These are phyloP conservation scores for Nomada flava DNA, from an alignment of 2,888 invertebrate species.

Conservation along the genomic window DNA sequence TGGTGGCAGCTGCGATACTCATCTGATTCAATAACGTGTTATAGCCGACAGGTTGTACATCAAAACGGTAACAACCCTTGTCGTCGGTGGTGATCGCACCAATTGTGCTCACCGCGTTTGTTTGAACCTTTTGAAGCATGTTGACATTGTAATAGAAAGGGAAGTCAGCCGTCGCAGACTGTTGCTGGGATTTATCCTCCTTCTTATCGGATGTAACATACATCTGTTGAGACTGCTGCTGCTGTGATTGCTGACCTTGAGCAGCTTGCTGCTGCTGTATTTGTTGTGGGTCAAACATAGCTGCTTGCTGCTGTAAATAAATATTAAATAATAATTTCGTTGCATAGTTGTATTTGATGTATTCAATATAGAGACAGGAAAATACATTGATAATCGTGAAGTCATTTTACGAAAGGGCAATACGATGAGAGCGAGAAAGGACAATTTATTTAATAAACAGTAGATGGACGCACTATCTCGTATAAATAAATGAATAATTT, in stretches of 20 bases:
- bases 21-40: constrained; percentile 95
- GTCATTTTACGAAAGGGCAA: neutral
- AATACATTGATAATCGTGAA: constrained; percentile 9
- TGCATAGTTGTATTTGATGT: neutral
- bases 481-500: neutral
- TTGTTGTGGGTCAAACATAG: constrained; percentile 83
- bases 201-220: constrained; percentile 81
- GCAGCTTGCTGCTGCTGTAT: constrained; percentile 90
- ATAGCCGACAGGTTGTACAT: constrained; percentile 87
- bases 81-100: constrained; percentile 84
- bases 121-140: constrained; percentile 85
- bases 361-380: constrained; percentile 18
- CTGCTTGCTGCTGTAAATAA: constrained; percentile 71
- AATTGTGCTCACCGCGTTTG: constrained; percentile 83
- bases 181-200: constrained; percentile 82
- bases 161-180: constrained; percentile 82
- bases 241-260: constrained; percentile 86
- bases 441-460: neutral
- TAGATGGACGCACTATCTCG: neutral
- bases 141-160: constrained; percentile 85
- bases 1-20: constrained; percentile 89
- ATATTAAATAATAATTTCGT: constrained; percentile 25
- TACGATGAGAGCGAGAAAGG: neutral
- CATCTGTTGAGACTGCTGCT: constrained; percentile 82
- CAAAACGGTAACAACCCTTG: constrained; percentile 85